Percentiles rank a stretch among this genome's conserved stretches.
Conservation (phyloP, 2,888 invertebrate genomes). For the Dryocosmus kuriphilus region DNA sequence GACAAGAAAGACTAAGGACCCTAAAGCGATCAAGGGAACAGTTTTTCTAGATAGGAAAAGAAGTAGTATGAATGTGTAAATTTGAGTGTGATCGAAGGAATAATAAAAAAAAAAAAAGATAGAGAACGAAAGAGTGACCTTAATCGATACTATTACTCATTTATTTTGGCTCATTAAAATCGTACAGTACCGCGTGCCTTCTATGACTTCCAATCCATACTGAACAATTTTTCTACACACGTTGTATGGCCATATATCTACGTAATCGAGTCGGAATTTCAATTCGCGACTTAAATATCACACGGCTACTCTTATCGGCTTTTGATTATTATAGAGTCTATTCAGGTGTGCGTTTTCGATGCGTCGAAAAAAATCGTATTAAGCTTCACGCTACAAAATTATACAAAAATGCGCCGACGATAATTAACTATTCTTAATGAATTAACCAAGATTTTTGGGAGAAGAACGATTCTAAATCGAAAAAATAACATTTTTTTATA, state of each 20-base stretch:
- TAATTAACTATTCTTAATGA: not conserved
- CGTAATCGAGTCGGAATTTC: conserved; percentile 18
- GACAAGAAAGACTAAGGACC: conserved; percentile 27
- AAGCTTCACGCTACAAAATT: not conserved
- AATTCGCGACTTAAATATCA: conserved; percentile 24
- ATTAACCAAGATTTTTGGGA: not conserved
- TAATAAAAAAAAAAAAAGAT: conserved; percentile 41
- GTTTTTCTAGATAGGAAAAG: conserved; percentile 22
- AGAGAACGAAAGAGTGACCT: conserved; percentile 43
- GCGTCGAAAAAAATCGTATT: conserved; percentile 17
- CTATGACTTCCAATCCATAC: conserved; percentile 69
- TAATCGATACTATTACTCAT: conserved; percentile 49
- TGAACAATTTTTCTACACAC: conserved; percentile 61
- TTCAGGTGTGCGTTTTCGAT: conserved; percentile 9
- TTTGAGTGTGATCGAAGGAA: conserved; percentile 39
- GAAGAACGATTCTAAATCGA: conserved; percentile 22
- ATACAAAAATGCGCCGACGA: not conserved
- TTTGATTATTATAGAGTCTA: conserved; percentile 5
- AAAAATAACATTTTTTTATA: conserved; percentile 33
- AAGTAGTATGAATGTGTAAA: conserved; percentile 41
- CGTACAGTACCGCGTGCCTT: conserved; percentile 70
- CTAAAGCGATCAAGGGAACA: conserved; percentile 28
- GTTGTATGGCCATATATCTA: conserved; percentile 33
- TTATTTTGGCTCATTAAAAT: conserved; percentile 56
- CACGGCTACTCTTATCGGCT: conserved; percentile 31